Evolutionary conservation across 2,113 vertebrate species (phyloP).

Genomic region (Pholis gunnellus): DNA sequence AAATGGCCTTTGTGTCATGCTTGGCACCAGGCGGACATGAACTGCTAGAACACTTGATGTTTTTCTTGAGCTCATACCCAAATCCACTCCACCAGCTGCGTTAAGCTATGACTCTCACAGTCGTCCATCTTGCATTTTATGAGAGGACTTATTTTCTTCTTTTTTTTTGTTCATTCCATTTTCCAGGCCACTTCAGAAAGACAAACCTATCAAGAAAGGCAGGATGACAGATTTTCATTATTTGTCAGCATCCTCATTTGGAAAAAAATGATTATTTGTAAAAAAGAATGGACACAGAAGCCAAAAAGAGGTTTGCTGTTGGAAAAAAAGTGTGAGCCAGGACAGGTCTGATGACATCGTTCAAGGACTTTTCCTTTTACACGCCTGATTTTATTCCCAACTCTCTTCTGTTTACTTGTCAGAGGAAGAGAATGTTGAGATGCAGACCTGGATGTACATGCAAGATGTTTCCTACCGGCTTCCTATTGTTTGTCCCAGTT

Average conservation of each 20-base stretch:
- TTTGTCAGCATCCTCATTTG: constrained; percentile 59
- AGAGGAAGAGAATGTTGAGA: constrained; percentile 64
- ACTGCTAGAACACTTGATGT: constrained; percentile 63
- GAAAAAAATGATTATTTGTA: constrained; percentile 40
- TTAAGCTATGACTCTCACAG: constrained; percentile 43
- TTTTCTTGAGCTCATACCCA: constrained; percentile 62
- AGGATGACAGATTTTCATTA: constrained; percentile 53
- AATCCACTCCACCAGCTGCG: constrained; percentile 73
- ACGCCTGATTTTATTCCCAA: constrained; percentile 9
- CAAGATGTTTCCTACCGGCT: constrained; percentile 80
- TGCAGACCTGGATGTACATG: constrained; percentile 68
- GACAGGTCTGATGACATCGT: constrained; percentile 9
- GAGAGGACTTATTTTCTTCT: constrained; percentile 45
- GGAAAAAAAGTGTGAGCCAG: constrained; percentile 60
- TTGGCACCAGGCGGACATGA: constrained; percentile 55
- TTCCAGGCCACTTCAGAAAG: constrained; percentile 66
- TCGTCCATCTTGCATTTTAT: constrained; percentile 70
- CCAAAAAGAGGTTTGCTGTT: constrained; percentile 19
- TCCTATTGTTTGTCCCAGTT: constrained; percentile 72
- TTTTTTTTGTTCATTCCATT: constrained; percentile 28
- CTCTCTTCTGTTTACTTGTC: constrained; percentile 57
- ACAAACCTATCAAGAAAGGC: constrained; percentile 44
- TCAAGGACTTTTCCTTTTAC: constrained; percentile 41
- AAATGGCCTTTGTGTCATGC: constrained; percentile 74
- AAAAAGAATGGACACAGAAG: constrained; percentile 6